Conservation (phyloP, 2,888 invertebrate genomes). For the Nebria brevicollis region DNA sequence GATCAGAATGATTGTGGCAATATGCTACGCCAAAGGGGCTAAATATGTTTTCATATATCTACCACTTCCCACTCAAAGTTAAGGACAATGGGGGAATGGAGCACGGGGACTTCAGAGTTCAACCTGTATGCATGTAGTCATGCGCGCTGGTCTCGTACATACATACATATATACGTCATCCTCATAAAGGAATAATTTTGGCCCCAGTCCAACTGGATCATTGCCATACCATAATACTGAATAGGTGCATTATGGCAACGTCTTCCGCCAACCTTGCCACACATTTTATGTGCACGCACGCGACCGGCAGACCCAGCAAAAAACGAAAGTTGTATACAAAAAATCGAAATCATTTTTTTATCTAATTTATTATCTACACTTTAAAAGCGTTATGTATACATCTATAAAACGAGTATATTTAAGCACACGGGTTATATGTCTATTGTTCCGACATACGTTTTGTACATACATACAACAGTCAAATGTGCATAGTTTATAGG, state of each 20-base stretch:
- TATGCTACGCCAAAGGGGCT: not conserved
- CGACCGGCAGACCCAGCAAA: not conserved
- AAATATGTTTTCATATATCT: not conserved
- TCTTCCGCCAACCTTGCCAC: not conserved
- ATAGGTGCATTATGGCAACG: not conserved
- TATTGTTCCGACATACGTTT: too few relatives aligned
- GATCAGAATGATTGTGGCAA: too few relatives aligned
- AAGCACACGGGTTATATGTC: too few relatives aligned
- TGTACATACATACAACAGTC: too few relatives aligned
- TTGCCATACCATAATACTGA: not conserved
- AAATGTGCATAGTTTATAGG: too few relatives aligned
- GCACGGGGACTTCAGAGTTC: not conserved
- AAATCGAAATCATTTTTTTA: not conserved
- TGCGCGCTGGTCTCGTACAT: not conserved
- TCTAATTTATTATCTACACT: too few relatives aligned
- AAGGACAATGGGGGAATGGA: not conserved
- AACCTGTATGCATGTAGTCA: not conserved
- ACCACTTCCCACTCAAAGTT: not conserved
- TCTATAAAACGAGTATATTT: too few relatives aligned
- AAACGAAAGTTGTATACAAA: not conserved
- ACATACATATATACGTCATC: not conserved
- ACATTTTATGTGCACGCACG: not conserved
- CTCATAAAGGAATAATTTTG: not conserved
- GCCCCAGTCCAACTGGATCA: not conserved
- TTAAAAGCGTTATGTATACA: too few relatives aligned